phyloP scores from a whole-genome alignment of 35 echinoderm and acorn worm species.

The Ptychodera flava region DNA sequence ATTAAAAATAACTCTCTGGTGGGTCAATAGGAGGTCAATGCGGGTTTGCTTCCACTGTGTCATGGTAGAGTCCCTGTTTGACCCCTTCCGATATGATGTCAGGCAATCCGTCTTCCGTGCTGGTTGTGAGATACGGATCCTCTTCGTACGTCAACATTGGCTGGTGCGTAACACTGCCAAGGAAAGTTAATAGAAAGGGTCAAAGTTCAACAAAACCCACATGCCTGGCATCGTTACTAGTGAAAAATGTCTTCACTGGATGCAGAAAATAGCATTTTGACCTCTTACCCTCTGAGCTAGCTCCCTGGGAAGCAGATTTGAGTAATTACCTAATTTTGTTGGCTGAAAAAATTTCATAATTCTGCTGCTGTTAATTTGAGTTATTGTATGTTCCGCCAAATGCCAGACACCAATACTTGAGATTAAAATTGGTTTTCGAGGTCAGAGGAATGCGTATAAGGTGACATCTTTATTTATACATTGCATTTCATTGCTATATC shows the following conservation, averaged over 20 bases:
- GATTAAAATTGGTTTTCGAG: too few relatives aligned
- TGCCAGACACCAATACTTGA: too few relatives aligned
- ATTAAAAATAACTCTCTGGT: too few relatives aligned
- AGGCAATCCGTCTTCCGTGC: slow-evolving; percentile 19
- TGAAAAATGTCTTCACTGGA: neutral
- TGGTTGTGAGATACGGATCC: slow-evolving; percentile 32
- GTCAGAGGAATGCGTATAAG: too few relatives aligned
- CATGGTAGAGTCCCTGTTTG: slow-evolving; percentile 56
- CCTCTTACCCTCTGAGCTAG: neutral
- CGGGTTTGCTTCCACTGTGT: slow-evolving; percentile 9
- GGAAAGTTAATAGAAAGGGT: slow-evolving; percentile 4
- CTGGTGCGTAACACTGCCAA: slow-evolving; percentile 32
- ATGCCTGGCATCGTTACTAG: neutral
- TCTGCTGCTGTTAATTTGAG: too few relatives aligned
- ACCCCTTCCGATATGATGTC: slow-evolving; percentile 50
- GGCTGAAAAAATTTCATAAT: slow-evolving; percentile 6
- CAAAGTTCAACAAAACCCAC: slow-evolving; percentile 12
- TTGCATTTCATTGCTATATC: too few relatives aligned
- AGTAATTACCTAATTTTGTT: neutral
- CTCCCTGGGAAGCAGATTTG: neutral
- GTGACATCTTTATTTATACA: too few relatives aligned
- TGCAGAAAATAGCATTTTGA: neutral
- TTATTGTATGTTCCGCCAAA: too few relatives aligned
- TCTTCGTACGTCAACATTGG: slow-evolving; percentile 42
- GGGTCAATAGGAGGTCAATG: slow-evolving; percentile 3